Evolutionary conservation across 1,140 invertebrate species (phyloP), one percentile per base, ranked within the genome.

Genomic region (Apolygus lucorum): DNA sequence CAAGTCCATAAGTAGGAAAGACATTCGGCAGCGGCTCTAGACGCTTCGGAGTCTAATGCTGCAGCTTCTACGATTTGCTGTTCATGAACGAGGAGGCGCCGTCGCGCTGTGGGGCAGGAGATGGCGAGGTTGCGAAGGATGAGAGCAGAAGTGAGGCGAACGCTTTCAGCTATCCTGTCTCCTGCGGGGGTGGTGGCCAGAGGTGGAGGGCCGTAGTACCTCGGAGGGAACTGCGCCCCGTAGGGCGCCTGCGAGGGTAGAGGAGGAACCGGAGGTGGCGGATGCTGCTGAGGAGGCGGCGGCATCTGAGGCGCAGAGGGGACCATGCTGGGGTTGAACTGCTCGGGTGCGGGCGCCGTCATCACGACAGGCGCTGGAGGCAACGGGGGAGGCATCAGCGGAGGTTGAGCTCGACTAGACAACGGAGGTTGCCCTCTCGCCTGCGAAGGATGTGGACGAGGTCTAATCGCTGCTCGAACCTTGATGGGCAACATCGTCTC

Each of bases 1-100:
- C 54, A 59, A 59, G 54, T 59, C 54, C 54, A 59, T 4, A 59
- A 21, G 54, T 59, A 59, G 11, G 54, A 59, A 24, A 59, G 54
- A 22, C 54, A 59, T 59, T 59, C 54, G 22, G 54, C 54, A 59
- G 54, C 54, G 4, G 54, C 54, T 59, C 22, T 59, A 24, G 54
- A 59, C 8, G 54, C 54, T 22, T 59, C 54, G 22, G 54, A 59
- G 22, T 59, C 54, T 24, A 59, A 22, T 21, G 54, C 54, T 14
- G 54, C 54, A 13, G 54, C 54, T 59, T 59, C 54, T 4, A 59
- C 54, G 54, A 59, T 59, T 24, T 59, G 54, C 22, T 59, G 54
- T 22, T 59, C 54, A 22, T 17, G 22, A 22, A 59, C 22, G 13
- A 59, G 54, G 54, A 59, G 11, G 2, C 22, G 8, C 22, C 54